Percentiles rank a stretch among this genome's conserved stretches.
phyloP scores from a whole-genome alignment of 2,113 vertebrate genomes.

The Galemys pyrenaicus region DNA sequence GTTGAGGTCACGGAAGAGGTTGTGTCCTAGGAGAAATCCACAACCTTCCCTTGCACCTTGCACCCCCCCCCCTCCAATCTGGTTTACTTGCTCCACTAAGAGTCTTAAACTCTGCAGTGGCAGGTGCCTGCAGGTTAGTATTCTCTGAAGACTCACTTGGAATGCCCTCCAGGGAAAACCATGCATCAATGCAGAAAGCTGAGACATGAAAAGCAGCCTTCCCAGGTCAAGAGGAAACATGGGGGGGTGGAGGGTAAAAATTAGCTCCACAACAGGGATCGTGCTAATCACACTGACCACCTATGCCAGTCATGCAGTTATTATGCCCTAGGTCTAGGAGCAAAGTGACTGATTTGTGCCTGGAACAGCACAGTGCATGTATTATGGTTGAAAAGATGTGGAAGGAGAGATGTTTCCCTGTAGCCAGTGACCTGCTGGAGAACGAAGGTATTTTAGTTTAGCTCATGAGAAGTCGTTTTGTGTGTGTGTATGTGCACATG shows the following conservation, averaged over 20 bases:
- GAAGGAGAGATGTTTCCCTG: neutral
- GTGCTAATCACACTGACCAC: neutral
- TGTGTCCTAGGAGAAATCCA: neutral
- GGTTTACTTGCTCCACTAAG: neutral
- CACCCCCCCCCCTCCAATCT: neutral
- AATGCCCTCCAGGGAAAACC: neutral
- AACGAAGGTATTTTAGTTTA: neutral
- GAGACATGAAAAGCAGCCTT: neutral
- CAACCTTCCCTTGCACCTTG: neutral
- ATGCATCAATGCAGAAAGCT: neutral
- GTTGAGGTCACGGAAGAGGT: neutral
- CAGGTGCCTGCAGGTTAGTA: neutral
- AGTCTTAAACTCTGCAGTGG: neutral
- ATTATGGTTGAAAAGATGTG: neutral
- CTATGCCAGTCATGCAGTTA: fast-evolving
- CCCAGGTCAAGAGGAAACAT: neutral
- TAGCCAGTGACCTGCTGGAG: neutral
- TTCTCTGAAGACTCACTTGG: neutral
- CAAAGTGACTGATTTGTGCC: neutral
- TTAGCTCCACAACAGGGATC: too few species aligned
- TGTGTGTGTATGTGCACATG: fast-evolving
- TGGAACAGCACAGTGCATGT: neutral
- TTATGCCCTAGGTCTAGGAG: neutral
- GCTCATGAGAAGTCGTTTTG: neutral
- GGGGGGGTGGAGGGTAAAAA: neutral